Conservation (phyloP, 92 coral and sea anemone genomes). For the Epizoanthus illoricatus region DNA sequence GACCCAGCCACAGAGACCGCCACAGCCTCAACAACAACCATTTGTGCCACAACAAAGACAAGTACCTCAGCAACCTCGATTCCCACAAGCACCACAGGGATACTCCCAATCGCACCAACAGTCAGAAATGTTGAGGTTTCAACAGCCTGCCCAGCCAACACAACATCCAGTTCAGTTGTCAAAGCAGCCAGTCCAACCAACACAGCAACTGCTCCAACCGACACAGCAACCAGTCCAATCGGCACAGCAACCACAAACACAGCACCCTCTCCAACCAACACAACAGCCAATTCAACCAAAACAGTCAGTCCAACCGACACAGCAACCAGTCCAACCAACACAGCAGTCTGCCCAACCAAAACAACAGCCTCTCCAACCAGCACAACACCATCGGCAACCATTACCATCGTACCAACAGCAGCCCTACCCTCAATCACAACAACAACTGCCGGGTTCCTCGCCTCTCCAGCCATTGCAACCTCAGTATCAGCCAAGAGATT, state of each 20-base stretch:
- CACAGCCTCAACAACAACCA: conserved; percentile 3
- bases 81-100: conserved; percentile 9
- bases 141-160: conserved; percentile 10
- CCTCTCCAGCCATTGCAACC: conserved; percentile 1
- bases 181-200: not conserved
- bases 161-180: not conserved
- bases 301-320: not conserved
- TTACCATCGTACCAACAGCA: not conserved
- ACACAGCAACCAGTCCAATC: not conserved
- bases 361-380: too few species aligned
- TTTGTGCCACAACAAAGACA: not conserved
- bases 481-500: not conserved
- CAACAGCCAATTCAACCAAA: not conserved
- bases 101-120: not conserved
- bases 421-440: not conserved
- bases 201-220: not conserved
- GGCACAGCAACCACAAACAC: not conserved
- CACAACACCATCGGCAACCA: not conserved
- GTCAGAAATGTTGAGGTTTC: not conserved
- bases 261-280: not conserved
- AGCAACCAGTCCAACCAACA: not conserved
- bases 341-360: not conserved
- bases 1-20: conserved; percentile 18
- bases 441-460: not conserved
- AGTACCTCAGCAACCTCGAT: conserved; percentile 4